Evolutionary conservation across 37 sponge, comb jelly and placozoan genomes (phyloP).

Genomic region (Geodia barretti): DNA sequence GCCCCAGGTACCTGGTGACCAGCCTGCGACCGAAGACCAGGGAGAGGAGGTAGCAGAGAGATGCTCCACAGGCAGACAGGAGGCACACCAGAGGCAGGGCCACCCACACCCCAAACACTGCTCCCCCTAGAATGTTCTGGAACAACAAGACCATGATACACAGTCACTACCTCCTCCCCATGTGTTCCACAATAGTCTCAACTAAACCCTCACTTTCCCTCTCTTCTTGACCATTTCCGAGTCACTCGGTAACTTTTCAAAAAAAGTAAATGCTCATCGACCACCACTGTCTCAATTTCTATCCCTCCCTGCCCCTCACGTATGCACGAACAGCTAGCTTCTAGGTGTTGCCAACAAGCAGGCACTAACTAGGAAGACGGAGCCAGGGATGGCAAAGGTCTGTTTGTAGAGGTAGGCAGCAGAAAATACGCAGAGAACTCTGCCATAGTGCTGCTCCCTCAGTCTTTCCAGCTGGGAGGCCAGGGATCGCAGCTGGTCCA

Average conservation of each 20-base stretch:
- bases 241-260: no score
- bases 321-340: no score
- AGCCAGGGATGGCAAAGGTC: constrained; percentile 88
- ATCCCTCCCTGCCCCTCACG: no score
- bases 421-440: constrained; percentile 51
- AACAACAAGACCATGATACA: no score
- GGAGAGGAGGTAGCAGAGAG: constrained; percentile 76
- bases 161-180: no score
- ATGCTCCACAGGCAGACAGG: constrained; percentile 73
- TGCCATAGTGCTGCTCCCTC: constrained; percentile 41
- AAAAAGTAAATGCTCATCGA: no score
- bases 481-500: constrained; percentile 64
- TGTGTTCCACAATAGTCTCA: no score
- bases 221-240: no score
- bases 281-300: no score
- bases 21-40: constrained; percentile 42
- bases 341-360: no score
- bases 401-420: constrained; percentile 87
- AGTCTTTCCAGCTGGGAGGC: constrained; percentile 20
- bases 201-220: no score
- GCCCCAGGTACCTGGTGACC: constrained; percentile 25
- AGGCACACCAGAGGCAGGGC: constrained; percentile 77
- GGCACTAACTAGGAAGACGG: constrained; percentile 74
- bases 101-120: constrained; percentile 70
- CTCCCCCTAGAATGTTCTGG: constrained; percentile 87